Conservation (phyloP, 2,888 invertebrate species). For the Cataglyphis livida region DNA sequence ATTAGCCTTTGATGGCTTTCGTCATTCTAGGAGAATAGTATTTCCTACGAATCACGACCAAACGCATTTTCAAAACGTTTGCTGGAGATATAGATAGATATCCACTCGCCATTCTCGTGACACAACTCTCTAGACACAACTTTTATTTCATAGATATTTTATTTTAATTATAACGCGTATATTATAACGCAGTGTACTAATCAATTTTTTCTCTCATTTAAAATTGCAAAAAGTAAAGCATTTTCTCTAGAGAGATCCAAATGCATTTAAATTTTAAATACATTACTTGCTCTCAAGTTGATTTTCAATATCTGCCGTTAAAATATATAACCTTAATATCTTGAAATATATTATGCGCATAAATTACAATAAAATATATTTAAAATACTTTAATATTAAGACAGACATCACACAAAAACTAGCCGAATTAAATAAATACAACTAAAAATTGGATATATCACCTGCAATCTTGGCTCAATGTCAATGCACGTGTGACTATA, state of each 20-base stretch:
- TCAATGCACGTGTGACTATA: slow-evolving; percentile 29
- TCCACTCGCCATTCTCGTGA: not conserved
- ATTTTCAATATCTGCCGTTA: slow-evolving; percentile 22
- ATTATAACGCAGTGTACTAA: not conserved
- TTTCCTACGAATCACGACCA: slow-evolving; percentile 53
- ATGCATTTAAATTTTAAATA: slow-evolving; percentile 29
- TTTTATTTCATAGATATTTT: not conserved
- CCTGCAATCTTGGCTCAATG: slow-evolving; percentile 31
- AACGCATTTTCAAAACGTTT: slow-evolving; percentile 46
- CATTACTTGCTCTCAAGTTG: slow-evolving; percentile 1
- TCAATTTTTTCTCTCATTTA: not conserved
- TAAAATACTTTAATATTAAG: not conserved
- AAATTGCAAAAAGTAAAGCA: not conserved
- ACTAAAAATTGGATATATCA: slow-evolving; percentile 22
- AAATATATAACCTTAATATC: not conserved
- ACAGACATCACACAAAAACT: slow-evolving; percentile 23
- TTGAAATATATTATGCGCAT: not conserved
- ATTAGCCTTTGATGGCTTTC: slow-evolving; percentile 64
- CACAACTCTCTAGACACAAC: no score
- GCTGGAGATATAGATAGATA: slow-evolving; percentile 21
- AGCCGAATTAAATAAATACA: not conserved
- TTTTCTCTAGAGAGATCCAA: not conserved
- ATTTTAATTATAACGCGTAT: not conserved
- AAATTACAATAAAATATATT: not conserved
- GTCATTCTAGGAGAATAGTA: slow-evolving; percentile 57